A percentile compares a stretch with the other conserved stretches of the same genome.
phyloP scores from a whole-genome alignment of 2,113 vertebrate genomes.

The Pseudopipra pipra region DNA sequence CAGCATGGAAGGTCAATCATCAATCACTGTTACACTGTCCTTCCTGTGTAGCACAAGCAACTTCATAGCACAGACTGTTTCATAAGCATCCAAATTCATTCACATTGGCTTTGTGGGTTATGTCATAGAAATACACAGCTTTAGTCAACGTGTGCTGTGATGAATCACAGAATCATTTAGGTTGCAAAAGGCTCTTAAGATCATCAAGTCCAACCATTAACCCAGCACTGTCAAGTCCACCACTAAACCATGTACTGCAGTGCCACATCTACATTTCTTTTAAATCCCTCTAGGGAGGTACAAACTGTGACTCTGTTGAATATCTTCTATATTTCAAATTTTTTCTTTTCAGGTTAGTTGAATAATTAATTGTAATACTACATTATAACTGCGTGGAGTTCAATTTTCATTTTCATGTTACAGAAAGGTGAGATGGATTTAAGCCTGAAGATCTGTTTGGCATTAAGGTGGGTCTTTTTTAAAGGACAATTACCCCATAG shows the following conservation, averaged over 20 bases:
- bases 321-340: neutral
- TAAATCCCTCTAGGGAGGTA: neutral
- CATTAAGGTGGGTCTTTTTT: neutral
- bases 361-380: neutral
- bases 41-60: neutral
- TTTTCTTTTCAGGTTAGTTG: neutral
- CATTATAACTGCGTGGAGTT: neutral
- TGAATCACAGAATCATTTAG: neutral
- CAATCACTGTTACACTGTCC: neutral
- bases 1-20: neutral
- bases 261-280: fast-evolving
- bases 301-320: neutral
- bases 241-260: neutral
- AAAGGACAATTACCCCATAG: neutral
- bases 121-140: neutral
- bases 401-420: neutral
- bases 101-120: neutral
- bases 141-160: neutral
- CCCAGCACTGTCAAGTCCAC: neutral
- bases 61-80: neutral
- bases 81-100: neutral
- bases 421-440: neutral
- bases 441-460: neutral
- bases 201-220: fast-evolving
- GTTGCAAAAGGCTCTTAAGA: neutral